Conservation (phyloP, 2,888 invertebrate genomes). For the Agonopterix heracliana region DNA sequence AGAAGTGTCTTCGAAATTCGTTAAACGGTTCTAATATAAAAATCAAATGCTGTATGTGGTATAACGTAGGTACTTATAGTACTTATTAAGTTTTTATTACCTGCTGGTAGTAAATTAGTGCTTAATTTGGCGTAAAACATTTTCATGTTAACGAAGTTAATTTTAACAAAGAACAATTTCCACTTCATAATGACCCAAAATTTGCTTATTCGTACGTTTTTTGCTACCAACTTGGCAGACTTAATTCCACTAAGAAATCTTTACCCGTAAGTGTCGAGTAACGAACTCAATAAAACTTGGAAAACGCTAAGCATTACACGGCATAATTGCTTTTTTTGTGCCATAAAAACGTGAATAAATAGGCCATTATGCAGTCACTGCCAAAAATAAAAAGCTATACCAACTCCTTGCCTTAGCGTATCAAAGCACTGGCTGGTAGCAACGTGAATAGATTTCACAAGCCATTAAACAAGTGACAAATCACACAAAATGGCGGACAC, state of each 20-base stretch:
- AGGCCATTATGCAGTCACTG: constrained; percentile 17
- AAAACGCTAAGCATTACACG: constrained; percentile 7
- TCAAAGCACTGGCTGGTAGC: constrained; percentile 32
- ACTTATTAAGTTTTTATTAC: too few species aligned
- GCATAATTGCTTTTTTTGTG: constrained; percentile 5
- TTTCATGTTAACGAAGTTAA: too few species aligned
- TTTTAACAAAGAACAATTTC: too few species aligned
- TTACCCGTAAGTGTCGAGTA: too few species aligned
- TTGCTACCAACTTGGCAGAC: too few species aligned
- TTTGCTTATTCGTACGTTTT: background rate
- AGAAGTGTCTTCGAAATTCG: too few species aligned
- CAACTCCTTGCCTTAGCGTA: constrained; percentile 24
- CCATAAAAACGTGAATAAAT: constrained; percentile 17
- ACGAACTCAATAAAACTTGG: background rate
- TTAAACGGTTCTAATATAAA: too few species aligned
- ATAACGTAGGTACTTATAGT: too few species aligned
- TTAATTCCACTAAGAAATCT: too few species aligned
- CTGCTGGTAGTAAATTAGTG: too few species aligned
- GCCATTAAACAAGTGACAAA: constrained; percentile 79
- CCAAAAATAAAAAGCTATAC: constrained; percentile 23
- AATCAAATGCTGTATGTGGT: too few species aligned
- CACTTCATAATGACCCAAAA: background rate
- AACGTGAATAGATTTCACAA: constrained; percentile 73
- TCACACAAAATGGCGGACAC: constrained; percentile 65
- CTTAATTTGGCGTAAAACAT: too few species aligned